Percentiles rank a stretch among this genome's conserved stretches.
Evolutionary conservation across 2,888 invertebrate species (phyloP).

Genomic region (Cremastinae sp.): DNA sequence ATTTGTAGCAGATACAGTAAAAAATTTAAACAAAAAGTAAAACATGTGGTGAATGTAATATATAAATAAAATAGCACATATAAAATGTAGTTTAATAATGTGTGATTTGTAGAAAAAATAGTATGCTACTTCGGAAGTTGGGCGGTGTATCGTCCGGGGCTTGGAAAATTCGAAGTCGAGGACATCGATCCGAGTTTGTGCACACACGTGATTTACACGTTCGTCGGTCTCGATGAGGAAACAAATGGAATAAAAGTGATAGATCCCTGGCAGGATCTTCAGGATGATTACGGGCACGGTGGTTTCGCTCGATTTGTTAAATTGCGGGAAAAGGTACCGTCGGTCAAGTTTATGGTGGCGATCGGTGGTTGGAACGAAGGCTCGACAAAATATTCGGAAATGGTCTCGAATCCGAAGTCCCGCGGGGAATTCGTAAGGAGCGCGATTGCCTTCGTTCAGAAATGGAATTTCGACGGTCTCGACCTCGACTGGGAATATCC

Average conservation of each 20-base stretch:
- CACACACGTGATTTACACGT: constrained; percentile 89
- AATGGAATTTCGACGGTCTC: constrained; percentile 85
- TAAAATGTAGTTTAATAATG: not conserved
- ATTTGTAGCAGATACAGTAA: no score
- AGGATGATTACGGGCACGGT: constrained; percentile 81
- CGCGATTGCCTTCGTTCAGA: constrained; percentile 82
- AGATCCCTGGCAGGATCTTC: constrained; percentile 85
- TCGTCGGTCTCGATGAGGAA: constrained; percentile 84
- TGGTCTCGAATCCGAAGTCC: constrained; percentile 80
- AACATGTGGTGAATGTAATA: not conserved
- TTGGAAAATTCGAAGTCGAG: constrained; percentile 86
- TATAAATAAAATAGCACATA: not conserved
- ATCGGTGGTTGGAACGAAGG: constrained; percentile 88
- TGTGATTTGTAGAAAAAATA: constrained; percentile 82
- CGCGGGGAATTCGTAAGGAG: constrained; percentile 83
- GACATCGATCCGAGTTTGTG: constrained; percentile 86
- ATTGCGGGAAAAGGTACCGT: constrained; percentile 82
- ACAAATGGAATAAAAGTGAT: constrained; percentile 82
- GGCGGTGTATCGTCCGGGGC: constrained; percentile 86
- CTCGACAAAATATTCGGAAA: constrained; percentile 84
- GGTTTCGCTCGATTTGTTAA: constrained; percentile 82
- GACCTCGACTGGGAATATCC: constrained; percentile 89
- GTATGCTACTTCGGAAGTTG: constrained; percentile 90
- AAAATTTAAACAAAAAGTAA: not conserved
- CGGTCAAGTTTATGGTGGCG: constrained; percentile 83